Evolutionary conservation across 1,140 invertebrate species (phyloP).

Genomic region (Eriosoma lanigerum): DNA sequence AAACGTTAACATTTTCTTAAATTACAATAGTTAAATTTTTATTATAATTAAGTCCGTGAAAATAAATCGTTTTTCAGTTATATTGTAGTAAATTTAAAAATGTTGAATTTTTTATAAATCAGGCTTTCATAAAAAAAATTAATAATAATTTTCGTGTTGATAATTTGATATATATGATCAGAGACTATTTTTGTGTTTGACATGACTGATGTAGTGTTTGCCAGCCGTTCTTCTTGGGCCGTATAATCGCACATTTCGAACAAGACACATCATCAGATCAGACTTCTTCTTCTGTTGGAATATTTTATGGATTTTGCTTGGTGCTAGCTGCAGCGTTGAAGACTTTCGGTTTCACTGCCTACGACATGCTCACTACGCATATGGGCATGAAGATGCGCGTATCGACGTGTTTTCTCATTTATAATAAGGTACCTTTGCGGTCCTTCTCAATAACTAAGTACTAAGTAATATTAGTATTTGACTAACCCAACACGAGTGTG

Average conservation of each 20-base stretch:
- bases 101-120: no score
- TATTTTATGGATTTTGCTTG: slow-evolving; percentile 68
- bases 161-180: slow-evolving; percentile 8
- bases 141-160: not conserved
- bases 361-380: slow-evolving; percentile 73
- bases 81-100: not conserved
- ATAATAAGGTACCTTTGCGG: slow-evolving; percentile 71
- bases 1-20: no score
- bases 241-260: slow-evolving; percentile 58
- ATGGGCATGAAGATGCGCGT: slow-evolving; percentile 79
- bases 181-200: slow-evolving; percentile 45
- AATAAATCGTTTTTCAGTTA: not conserved
- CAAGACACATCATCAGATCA: slow-evolving; percentile 56
- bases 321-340: slow-evolving; percentile 70
- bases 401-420: slow-evolving; percentile 76
- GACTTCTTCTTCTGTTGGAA: slow-evolving; percentile 63
- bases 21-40: no score
- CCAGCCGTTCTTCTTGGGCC: slow-evolving; percentile 58
- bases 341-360: slow-evolving; percentile 74
- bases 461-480: not conserved
- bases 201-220: slow-evolving; percentile 33
- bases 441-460: not conserved
- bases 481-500: slow-evolving; percentile 27
- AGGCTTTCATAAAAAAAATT: not conserved
- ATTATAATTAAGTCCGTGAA: not conserved